phyloP scores from a whole-genome alignment of 2,113 vertebrate species.

The Etheostoma cragini region DNA sequence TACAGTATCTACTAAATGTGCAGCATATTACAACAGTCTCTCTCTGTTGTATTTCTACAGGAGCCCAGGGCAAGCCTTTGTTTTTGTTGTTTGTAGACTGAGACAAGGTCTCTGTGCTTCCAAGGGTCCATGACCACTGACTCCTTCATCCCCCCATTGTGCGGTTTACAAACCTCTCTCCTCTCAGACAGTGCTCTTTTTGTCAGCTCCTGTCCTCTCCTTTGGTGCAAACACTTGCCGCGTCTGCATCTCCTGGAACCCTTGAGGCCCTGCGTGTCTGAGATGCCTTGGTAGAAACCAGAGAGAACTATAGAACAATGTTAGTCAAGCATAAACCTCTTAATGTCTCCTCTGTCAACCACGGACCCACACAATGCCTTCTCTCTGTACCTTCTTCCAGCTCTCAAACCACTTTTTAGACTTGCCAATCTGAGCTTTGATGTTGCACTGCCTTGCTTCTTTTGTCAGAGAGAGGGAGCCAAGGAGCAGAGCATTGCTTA shows the following conservation, averaged over 20 bases:
- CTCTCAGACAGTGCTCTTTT: conserved; percentile 64
- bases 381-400: conserved; percentile 73
- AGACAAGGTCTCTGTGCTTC: conserved; percentile 46
- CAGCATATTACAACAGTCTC: conserved; percentile 12
- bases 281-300: conserved; percentile 68
- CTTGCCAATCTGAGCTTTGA: conserved; percentile 81
- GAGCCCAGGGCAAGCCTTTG: conserved; percentile 18
- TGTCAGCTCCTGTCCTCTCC: conserved; percentile 49
- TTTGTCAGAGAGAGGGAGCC: conserved; percentile 64
- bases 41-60: not conserved
- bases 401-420: conserved; percentile 75
- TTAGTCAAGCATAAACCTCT: conserved; percentile 73
- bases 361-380: conserved; percentile 66
- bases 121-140: conserved; percentile 42
- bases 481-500: conserved; percentile 56
- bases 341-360: conserved; percentile 69
- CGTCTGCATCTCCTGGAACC: conserved; percentile 59
- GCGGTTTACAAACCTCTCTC: conserved; percentile 56
- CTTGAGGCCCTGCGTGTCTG: conserved; percentile 67
- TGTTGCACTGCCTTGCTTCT: conserved; percentile 68
- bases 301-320: conserved; percentile 65
- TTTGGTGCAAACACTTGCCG: conserved; percentile 62
- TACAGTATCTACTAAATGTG: not conserved
- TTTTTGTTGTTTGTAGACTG: conserved; percentile 30
- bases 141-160: conserved; percentile 43